phyloP scores from a whole-genome alignment of 2,113 vertebrate genomes.

The Sinocyclocheilus grahami region DNA sequence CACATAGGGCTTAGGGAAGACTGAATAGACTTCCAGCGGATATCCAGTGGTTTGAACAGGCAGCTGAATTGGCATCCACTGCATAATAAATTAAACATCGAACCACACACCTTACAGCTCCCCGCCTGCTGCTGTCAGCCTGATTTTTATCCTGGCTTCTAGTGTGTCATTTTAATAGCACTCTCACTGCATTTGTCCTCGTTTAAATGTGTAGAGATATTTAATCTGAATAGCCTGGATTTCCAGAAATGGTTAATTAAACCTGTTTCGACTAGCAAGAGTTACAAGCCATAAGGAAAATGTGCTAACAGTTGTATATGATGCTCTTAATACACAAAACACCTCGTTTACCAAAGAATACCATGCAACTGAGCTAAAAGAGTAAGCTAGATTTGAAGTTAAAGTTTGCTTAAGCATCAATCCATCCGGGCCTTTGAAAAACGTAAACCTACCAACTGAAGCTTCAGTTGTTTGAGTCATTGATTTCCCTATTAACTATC shows the following conservation, averaged over 20 bases:
- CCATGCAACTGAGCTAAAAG: too few species aligned
- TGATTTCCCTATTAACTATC: not conserved
- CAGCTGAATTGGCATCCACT: conserved; percentile 50
- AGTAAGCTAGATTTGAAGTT: not conserved
- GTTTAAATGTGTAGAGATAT: too few species aligned
- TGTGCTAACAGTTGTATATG: too few species aligned
- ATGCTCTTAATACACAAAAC: not conserved
- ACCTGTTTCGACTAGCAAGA: too few species aligned
- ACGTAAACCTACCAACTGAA: not conserved
- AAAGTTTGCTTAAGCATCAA: not conserved
- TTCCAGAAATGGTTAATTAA: not conserved
- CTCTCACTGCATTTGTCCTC: too few species aligned
- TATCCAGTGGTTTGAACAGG: conserved; percentile 69
- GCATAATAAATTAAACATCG: conserved; percentile 56
- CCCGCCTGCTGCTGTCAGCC: conserved; percentile 41
- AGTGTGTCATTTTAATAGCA: not conserved
- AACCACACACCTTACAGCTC: conserved; percentile 23
- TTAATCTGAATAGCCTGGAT: not conserved
- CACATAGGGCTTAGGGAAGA: conserved; percentile 57
- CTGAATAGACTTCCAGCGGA: conserved; percentile 60
- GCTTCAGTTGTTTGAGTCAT: not conserved
- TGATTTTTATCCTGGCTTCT: not conserved
- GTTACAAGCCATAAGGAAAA: too few species aligned
- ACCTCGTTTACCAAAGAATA: not conserved
- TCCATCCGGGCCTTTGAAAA: not conserved